Base-by-base conservation (phyloP, 2,888 invertebrate genomes). In the Chesias legatella region DNA sequence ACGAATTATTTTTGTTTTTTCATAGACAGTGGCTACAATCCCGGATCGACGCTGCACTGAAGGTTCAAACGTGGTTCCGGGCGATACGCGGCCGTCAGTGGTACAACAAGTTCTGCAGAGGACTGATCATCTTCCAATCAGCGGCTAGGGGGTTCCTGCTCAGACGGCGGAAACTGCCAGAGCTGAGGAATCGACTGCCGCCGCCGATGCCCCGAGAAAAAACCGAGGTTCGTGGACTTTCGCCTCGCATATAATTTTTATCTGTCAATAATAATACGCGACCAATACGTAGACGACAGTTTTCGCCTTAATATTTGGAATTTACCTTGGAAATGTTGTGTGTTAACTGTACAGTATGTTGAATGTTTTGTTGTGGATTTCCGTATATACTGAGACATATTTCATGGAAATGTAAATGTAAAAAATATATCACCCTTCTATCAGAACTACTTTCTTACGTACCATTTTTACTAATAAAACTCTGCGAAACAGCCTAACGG, bases 51-150 rank as follows among this genome's bases (percentile, higher is more conserved):
- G 92, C 92, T 0, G 92, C 90, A 0, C 62, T 90, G 7, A 91
- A 91, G 34, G 92, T 98, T 36, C 98, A 98, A 72, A 90, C 94
- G 31, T 90, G 90, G 65, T 97, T 94, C 93, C 90, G 94, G 39
- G 92, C 93, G 11, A 91, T 91, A 57, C 90, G 90, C 40, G 90
- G 90, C 17, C 89, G 93, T 1, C 86, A 88, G 33, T 93, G 93
- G 91, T 94, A 91, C 73, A 78, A 89, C 43, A 91, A 91, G 43
- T 74, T 96, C 6, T 89, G 90, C 29, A 67, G 72, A 6, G 90
- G 91, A 4, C 73, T 92, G 8, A 68, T 93, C 3, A 67, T 79
- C 9, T 91, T 97, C 67, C 96, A 97, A 73, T 93, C 95, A 1
- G 90, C 90, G 54, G 91, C 92, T 6, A 80, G 94, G 11, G 95